A percentile compares a stretch with the other conserved stretches of the same genome.
phyloP scores from a whole-genome alignment of 2,113 vertebrate genomes.

The Carettochelys insculpta region DNA sequence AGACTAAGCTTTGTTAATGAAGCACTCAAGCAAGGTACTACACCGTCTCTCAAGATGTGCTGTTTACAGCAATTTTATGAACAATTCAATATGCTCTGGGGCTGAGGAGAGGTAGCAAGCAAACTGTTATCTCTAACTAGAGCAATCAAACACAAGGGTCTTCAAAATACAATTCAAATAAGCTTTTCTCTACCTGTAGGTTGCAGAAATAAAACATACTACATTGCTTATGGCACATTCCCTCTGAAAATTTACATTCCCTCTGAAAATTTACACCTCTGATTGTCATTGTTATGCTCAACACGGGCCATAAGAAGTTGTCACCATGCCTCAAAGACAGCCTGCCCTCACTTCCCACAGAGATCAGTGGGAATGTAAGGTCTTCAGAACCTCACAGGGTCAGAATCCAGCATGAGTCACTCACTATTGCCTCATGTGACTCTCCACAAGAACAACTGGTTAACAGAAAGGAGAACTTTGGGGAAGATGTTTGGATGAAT shows the following conservation, averaged over 20 bases:
- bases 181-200: not conserved
- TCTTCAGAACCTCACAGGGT: not conserved
- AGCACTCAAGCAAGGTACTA: rapidly evolving
- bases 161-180: not conserved
- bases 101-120: not conserved
- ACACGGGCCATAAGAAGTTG: not conserved
- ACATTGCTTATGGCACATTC: not conserved
- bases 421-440: not conserved
- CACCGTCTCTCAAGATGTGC: not conserved
- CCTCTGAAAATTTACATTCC: not conserved
- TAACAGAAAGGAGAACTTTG: rapidly evolving
- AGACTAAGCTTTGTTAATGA: not conserved
- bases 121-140: not conserved
- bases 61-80: not conserved
- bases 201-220: not conserved
- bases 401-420: not conserved
- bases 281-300: not conserved
- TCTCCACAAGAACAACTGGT: not conserved
- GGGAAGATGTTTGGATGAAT: not conserved
- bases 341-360: not conserved
- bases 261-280: not conserved
- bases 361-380: not conserved
- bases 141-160: not conserved
- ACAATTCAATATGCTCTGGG: not conserved
- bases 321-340: not conserved